phyloP scores from a whole-genome alignment of 2,797 vertebrate species.

The Chaunax sp. region DNA sequence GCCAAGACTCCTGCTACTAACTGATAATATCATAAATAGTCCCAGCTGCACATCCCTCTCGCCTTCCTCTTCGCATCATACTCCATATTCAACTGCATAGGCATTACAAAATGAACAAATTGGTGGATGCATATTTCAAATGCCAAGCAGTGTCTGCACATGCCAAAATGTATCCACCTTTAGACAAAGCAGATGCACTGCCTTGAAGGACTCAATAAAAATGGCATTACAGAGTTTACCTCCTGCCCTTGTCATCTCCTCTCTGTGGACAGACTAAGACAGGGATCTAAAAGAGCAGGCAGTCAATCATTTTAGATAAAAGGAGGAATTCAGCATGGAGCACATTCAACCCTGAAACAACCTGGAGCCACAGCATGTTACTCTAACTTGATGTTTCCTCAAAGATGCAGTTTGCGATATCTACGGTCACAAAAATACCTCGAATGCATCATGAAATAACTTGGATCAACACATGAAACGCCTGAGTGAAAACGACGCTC shows the following conservation, averaged over 20 bases:
- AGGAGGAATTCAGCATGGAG: conserved; percentile 42
- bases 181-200: conserved; percentile 19
- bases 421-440: conserved; percentile 19
- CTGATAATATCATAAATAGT: conserved; percentile 63
- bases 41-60: conserved; percentile 13
- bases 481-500: conserved; percentile 27
- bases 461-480: conserved; percentile 25
- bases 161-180: conserved; percentile 24
- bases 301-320: conserved; percentile 53
- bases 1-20: conserved; percentile 63
- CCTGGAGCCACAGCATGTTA: conserved; percentile 22
- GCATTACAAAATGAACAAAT: conserved; percentile 23
- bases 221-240: conserved; percentile 29
- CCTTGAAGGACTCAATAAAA: conserved; percentile 41
- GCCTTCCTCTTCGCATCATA: conserved; percentile 12
- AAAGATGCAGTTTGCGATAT: conserved; percentile 26
- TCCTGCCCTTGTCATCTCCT: conserved; percentile 28
- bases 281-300: conserved; percentile 46
- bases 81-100: conserved; percentile 4
- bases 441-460: conserved; percentile 34
- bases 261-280: conserved; percentile 46
- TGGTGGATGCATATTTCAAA: conserved; percentile 11
- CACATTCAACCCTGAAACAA: conserved; percentile 37
- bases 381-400: conserved; percentile 42
- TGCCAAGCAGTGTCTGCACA: background rate